Evolutionary conservation across 2,113 vertebrate genomes (phyloP).

Genomic region (Solea solea): DNA sequence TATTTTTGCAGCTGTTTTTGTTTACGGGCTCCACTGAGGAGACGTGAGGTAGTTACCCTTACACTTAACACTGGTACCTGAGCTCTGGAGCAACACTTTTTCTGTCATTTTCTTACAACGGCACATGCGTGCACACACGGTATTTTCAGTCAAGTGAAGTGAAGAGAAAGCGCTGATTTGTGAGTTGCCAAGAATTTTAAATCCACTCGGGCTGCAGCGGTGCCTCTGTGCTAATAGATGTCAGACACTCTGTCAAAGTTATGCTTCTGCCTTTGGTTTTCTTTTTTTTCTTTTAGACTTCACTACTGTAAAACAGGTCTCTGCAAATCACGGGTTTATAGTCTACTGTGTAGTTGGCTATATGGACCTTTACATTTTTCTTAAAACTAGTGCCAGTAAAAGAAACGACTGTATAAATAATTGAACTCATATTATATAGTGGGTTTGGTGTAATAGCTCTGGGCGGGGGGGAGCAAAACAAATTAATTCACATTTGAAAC

Average conservation of each 20-base stretch:
- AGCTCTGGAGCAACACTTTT: conserved; percentile 49
- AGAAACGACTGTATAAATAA: conserved; percentile 2
- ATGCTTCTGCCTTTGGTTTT: conserved; percentile 29
- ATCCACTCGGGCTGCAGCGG: conserved; percentile 35
- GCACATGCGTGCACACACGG: conserved; percentile 1
- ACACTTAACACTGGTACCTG: conserved; percentile 38
- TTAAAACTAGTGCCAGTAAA: neutral
- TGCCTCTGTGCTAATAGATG: conserved; percentile 49
- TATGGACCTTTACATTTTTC: neutral
- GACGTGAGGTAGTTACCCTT: conserved; percentile 13
- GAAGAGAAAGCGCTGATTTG: conserved; percentile 53
- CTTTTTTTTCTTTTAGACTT: neutral
- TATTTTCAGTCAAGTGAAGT: conserved; percentile 29
- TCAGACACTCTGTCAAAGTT: conserved; percentile 47
- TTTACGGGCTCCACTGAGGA: conserved; percentile 41
- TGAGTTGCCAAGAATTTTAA: conserved; percentile 54
- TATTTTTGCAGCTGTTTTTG: conserved; percentile 67
- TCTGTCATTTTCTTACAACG: conserved; percentile 11
- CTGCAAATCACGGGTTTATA: conserved; percentile 3
- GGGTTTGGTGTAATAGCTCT: neutral
- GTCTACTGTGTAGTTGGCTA: neutral
- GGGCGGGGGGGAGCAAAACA: neutral
- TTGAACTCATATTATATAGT: neutral
- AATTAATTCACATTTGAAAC: neutral
- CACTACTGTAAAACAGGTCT: conserved; percentile 24